These are phyloP conservation scores for Zaprionus camerounensis DNA, from an alignment of 1,140 invertebrate species.

Conservation along the genomic window DNA sequence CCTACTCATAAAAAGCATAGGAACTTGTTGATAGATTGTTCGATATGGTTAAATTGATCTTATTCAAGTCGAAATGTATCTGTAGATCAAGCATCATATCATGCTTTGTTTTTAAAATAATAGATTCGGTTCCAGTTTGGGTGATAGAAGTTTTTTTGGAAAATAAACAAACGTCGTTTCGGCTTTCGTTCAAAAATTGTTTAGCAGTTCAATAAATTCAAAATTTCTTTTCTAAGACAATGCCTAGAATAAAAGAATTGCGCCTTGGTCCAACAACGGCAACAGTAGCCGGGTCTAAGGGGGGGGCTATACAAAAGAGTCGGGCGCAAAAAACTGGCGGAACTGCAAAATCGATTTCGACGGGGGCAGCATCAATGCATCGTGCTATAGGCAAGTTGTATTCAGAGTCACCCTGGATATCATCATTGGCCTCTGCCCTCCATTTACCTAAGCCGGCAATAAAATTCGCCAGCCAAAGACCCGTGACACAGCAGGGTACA, in stretches of 20 bases:
- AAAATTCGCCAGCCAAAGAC: neutral
- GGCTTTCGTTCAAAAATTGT: neutral
- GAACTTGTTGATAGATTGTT: too few relatives aligned
- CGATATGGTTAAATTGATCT: neutral
- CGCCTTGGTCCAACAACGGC: neutral
- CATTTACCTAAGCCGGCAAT: neutral
- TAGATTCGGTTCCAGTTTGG: neutral
- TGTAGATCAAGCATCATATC: neutral
- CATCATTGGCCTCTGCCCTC: neutral
- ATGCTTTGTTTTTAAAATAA: neutral
- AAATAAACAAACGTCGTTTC: neutral
- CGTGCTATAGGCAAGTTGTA: neutral
- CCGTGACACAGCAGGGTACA: neutral
- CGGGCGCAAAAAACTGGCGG: neutral
- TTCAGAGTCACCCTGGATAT: neutral
- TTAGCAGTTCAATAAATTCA: neutral
- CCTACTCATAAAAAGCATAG: too few relatives aligned
- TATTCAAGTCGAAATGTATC: neutral
- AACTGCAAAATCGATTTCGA: neutral
- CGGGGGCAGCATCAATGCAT: neutral
- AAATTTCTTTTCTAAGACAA: neutral
- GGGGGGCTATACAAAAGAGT: neutral
- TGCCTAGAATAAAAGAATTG: neutral
- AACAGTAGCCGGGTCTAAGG: neutral
- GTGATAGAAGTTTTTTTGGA: neutral